phyloP scores from a whole-genome alignment of 2,888 invertebrate genomes.

The Amphipoea lucens region DNA sequence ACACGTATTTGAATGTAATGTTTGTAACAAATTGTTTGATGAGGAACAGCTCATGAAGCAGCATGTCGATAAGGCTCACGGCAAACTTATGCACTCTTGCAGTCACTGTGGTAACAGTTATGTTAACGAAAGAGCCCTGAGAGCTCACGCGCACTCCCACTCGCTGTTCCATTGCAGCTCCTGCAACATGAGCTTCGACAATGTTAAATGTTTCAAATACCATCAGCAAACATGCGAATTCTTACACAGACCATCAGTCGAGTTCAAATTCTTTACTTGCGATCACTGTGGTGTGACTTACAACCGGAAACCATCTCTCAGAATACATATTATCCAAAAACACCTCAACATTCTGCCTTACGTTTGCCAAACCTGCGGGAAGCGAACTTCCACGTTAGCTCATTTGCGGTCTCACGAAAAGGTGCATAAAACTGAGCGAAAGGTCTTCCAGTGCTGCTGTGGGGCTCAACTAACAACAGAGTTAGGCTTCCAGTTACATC shows the following conservation, averaged over 20 bases:
- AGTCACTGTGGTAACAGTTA: slow-evolving; percentile 77
- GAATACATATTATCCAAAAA: slow-evolving; percentile 83
- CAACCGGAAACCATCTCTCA: slow-evolving; percentile 81
- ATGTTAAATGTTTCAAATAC: slow-evolving; percentile 79
- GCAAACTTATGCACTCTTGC: slow-evolving; percentile 68
- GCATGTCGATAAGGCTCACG: slow-evolving; percentile 72
- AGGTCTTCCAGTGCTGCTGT: slow-evolving; percentile 77
- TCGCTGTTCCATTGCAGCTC: slow-evolving; percentile 77
- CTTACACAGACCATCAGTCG: slow-evolving; percentile 14
- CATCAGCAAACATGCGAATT: slow-evolving; percentile 75
- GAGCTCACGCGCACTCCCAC: slow-evolving; percentile 80
- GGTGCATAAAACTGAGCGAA: slow-evolving; percentile 76
- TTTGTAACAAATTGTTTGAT: slow-evolving; percentile 77
- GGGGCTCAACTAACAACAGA: slow-evolving; percentile 80
- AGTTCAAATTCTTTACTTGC: slow-evolving; percentile 72
- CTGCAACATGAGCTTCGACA: slow-evolving; percentile 80
- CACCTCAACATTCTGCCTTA: slow-evolving; percentile 82
- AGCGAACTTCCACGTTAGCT: slow-evolving; percentile 79
- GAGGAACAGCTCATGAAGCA: slow-evolving; percentile 51
- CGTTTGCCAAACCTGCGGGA: slow-evolving; percentile 81
- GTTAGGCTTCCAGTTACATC: slow-evolving; percentile 80
- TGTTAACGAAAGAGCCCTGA: slow-evolving; percentile 75
- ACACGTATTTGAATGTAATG: slow-evolving; percentile 67
- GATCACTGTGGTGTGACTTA: slow-evolving; percentile 81
- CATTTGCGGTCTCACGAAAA: slow-evolving; percentile 80